Evolutionary conservation across 2,113 vertebrate species (phyloP).

Genomic region (Malurus elegans): DNA sequence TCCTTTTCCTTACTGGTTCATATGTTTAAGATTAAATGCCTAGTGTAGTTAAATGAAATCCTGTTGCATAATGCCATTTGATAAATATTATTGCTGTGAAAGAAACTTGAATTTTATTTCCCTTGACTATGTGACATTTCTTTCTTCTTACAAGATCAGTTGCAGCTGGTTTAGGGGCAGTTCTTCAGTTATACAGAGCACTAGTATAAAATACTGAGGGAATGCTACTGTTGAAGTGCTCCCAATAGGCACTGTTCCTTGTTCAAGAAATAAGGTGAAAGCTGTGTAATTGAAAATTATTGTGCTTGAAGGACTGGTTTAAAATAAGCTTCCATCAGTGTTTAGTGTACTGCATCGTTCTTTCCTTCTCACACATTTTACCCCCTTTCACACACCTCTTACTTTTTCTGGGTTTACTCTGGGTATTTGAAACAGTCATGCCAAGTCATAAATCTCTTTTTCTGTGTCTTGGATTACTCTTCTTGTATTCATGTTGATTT

Average conservation of each 20-base stretch:
- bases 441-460: neutral
- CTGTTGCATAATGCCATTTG: neutral
- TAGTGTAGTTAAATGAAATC: neutral
- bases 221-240: neutral
- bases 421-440: neutral
- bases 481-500: neutral
- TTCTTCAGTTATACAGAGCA: neutral
- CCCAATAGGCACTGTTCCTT: neutral
- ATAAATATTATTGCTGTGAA: neutral
- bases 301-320: neutral
- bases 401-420: neutral
- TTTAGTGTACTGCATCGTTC: neutral
- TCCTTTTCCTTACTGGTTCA: neutral
- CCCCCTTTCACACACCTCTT: fast-evolving
- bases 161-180: neutral
- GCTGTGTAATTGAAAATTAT: neutral
- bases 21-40: neutral
- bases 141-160: neutral
- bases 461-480: neutral
- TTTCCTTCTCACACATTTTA: neutral
- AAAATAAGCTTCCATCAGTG: neutral
- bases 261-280: neutral
- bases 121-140: neutral
- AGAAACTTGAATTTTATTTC: neutral
- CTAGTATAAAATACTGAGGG: neutral